A percentile compares a stretch with the other conserved stretches of the same genome.
Evolutionary conservation across 92 coral and sea anemone genomes (phyloP).

Genomic region (Porites lobata): DNA sequence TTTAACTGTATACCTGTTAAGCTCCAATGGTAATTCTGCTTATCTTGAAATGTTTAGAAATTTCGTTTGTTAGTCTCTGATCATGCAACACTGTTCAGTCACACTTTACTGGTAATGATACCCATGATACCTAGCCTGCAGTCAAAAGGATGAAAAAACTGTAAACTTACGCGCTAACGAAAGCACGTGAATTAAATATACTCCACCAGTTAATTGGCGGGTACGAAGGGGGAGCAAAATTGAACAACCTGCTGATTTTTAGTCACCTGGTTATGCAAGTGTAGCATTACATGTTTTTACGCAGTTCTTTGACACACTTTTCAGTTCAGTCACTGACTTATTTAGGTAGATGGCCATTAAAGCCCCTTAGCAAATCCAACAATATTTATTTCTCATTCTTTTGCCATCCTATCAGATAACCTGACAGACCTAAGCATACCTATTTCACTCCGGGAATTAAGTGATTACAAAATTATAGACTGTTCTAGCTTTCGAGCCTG

Average conservation of each 20-base stretch:
- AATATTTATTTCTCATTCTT: background rate
- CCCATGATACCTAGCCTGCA: background rate
- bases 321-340: background rate
- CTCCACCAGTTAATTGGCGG: conserved; percentile 14
- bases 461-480: background rate
- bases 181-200: conserved; percentile 18
- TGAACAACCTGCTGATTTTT: conserved; percentile 5
- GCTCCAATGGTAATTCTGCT: no score
- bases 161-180: background rate
- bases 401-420: background rate
- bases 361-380: background rate
- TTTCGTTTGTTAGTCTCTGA: background rate
- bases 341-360: background rate
- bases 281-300: background rate
- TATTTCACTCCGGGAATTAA: background rate
- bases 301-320: background rate
- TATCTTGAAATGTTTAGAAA: background rate
- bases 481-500: background rate
- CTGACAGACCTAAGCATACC: background rate
- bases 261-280: background rate
- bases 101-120: background rate
- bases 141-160: background rate
- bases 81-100: background rate
- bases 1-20: no score
- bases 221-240: background rate